A percentile compares a stretch with the other conserved stretches of the same genome.
Evolutionary conservation across 2,797 vertebrate species (phyloP).

Genomic region (Pangasius mekongensis): DNA sequence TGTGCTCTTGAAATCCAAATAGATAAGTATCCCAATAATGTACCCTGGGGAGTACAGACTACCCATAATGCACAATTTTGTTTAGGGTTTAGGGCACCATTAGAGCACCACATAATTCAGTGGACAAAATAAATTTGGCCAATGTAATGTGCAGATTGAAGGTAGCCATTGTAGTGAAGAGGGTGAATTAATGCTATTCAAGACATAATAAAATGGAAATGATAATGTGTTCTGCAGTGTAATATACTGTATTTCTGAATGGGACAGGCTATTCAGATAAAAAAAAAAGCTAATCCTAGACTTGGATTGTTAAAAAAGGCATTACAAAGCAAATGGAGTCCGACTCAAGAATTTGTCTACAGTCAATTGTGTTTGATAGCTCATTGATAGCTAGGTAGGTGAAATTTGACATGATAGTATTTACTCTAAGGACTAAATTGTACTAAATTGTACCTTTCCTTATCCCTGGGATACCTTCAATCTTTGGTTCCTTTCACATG

Average conservation of each 20-base stretch:
- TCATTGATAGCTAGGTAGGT: neutral
- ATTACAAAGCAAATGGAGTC: neutral
- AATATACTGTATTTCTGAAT: neutral
- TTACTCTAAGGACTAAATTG: neutral
- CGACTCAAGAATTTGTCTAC: neutral
- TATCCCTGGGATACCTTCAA: neutral
- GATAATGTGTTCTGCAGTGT: neutral
- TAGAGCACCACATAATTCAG: neutral
- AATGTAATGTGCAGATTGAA: neutral
- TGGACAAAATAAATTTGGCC: neutral
- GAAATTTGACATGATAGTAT: neutral
- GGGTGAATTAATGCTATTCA: neutral
- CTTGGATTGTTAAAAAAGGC: neutral
- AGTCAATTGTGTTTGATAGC: neutral
- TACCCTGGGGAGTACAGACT: neutral
- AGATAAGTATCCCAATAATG: neutral
- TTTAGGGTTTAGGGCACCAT: neutral
- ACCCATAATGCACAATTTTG: neutral
- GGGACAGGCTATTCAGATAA: neutral
- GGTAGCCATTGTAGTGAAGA: neutral
- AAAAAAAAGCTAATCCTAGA: neutral
- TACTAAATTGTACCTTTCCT: neutral
- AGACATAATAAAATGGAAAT: neutral
- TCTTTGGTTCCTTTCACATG: neutral
- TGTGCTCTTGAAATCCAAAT: neutral